A percentile compares a stretch with the other conserved stretches of the same genome.
Conservation (phyloP, 2,113 vertebrate species). For the Podilymbus podiceps region DNA sequence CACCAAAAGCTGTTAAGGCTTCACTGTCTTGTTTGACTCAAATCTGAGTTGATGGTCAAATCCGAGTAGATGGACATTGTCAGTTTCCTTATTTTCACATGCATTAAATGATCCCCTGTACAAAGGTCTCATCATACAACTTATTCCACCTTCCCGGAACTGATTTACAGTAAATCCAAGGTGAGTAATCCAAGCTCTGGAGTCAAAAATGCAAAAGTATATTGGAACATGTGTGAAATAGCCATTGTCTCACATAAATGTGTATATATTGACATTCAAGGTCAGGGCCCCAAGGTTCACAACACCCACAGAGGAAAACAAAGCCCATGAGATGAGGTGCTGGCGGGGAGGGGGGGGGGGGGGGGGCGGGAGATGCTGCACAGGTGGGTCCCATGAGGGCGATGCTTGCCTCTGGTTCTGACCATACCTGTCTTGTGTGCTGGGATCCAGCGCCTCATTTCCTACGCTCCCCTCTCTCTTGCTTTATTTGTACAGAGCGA, state of each 20-base stretch:
- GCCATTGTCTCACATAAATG: neutral
- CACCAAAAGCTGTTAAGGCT: neutral
- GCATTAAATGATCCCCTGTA: neutral
- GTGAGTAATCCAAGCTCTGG: neutral
- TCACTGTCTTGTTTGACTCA: neutral
- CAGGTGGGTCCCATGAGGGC: accelerated
- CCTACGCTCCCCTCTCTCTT: neutral
- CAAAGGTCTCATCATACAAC: neutral
- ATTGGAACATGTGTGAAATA: neutral
- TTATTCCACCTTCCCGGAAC: neutral
- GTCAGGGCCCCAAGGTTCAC: neutral
- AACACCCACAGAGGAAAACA: neutral
- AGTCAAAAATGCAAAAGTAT: neutral
- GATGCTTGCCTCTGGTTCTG: neutral
- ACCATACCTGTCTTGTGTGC: neutral
- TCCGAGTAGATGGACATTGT: neutral
- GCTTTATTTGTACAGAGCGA: neutral
- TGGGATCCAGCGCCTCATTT: neutral
- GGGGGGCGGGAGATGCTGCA: neutral
- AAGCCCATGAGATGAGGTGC: neutral
- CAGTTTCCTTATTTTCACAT: neutral
- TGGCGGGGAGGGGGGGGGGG: no score
- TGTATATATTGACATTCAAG: neutral
- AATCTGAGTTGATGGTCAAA: neutral
- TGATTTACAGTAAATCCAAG: neutral